A percentile compares a stretch with the other conserved stretches of the same genome.
Evolutionary conservation across 2,888 invertebrate genomes (phyloP).

Genomic region (Zaprionus obscuricornis): DNA sequence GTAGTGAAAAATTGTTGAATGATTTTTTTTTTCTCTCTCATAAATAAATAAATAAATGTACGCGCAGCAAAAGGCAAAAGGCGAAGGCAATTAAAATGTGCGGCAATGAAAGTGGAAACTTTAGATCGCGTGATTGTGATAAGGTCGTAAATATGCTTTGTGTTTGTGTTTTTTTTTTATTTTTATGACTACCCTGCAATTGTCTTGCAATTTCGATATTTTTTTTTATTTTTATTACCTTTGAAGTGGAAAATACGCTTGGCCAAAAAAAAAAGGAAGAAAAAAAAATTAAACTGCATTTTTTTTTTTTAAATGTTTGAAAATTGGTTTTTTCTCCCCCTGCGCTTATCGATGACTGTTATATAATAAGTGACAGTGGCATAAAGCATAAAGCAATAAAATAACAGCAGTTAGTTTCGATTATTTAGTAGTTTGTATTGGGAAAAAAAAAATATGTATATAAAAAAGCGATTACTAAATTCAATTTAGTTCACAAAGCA

Average conservation of each 20-base stretch:
- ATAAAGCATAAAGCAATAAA: too few species aligned
- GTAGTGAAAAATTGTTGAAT: conserved; percentile 12
- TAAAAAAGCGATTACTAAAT: conserved; percentile 71
- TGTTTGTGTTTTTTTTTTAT: too few species aligned
- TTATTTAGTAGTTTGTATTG: conserved; percentile 40
- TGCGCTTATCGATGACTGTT: too few species aligned
- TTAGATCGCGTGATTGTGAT: conserved; percentile 37
- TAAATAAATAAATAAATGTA: conserved; percentile 37
- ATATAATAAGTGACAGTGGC: too few species aligned
- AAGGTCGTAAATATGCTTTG: conserved; percentile 6
- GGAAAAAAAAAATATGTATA: conserved; percentile 27
- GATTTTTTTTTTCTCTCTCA: conserved; percentile 38
- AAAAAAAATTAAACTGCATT: too few species aligned
- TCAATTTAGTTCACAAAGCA: conserved; percentile 76
- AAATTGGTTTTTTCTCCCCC: too few species aligned
- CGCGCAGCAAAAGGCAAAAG: conserved; percentile 12
- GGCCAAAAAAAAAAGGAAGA: too few species aligned
- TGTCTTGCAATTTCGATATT: conserved; percentile 2
- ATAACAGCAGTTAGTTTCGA: not conserved
- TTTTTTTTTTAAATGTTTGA: not conserved
- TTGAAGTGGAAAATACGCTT: conserved; percentile 16
- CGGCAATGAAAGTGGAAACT: conserved; percentile 46
- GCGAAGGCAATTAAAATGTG: conserved; percentile 31
- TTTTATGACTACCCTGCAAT: conserved; percentile 24
- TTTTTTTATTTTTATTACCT: conserved; percentile 26